Evolutionary conservation across 1,140 invertebrate species (phyloP), one percentile per base, ranked within the genome.

Genomic region (Aphaenogaster floridana): DNA sequence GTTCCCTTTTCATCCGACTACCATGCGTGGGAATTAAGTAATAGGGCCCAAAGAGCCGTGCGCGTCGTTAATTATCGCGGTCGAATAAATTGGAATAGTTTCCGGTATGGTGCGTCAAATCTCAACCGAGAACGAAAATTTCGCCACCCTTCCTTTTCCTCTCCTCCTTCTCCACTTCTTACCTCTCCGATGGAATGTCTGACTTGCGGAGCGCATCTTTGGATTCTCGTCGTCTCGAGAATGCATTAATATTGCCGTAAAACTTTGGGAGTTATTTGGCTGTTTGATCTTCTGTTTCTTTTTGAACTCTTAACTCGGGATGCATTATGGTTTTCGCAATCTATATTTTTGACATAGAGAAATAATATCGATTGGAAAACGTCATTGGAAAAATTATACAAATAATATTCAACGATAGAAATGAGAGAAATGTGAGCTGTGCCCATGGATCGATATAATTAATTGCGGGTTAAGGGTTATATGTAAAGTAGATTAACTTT

Each of bases 1-100:
- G n/a, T 1, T 28, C 36, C 28, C n/a, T 59, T 34, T 36, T 57
- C 45, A 5, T 0, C 9, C 36, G 28, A 4, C 42, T 42, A 4
- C 13, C 11, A 2, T 17, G 13, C 50, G 52, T 48, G 72, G 34
- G 17, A 78, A 86, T 88, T 77, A 71, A 71, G 64, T 50, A 45
- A 88, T 84, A 72, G 36, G 48, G 3, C 8, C 17, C 36, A 28
- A 64, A 59, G 52, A 88, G 36, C 17, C 11, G 39, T 34, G 28
- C 83, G 8, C 57, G 61, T 77, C 74, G n/a, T 89, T 89, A 86
- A 88, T 88, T 88, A 89, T 54, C 21, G 54, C 50, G 64, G 15
- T 36, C 34, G 81, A 69, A 86, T 89, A 89, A 80, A 88, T 86
- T 89, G 68, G 64, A 88, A 89, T 89, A 89, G 88, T 88, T 89